phyloP scores from a whole-genome alignment of 2,113 vertebrate species.

The Percina caprodes region DNA sequence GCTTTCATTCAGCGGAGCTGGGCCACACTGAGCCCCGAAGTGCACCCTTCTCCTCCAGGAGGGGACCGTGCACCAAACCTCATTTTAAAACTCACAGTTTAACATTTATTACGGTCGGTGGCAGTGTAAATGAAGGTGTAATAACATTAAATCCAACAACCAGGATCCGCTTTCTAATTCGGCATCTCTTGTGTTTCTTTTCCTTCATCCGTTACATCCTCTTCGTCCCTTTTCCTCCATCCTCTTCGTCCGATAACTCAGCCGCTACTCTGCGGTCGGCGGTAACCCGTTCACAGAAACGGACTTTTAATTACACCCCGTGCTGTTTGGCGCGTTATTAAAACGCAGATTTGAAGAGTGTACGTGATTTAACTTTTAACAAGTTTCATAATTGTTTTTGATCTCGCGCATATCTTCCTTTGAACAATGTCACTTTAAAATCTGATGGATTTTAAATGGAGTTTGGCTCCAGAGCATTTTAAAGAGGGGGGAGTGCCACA shows the following conservation, averaged over 20 bases:
- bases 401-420: fast-evolving
- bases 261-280: too few species aligned
- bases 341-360: background rate
- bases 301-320: fast-evolving
- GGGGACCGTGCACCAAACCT: background rate
- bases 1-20: conserved; percentile 31
- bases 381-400: fast-evolving
- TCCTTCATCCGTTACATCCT: background rate
- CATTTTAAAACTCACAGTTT: conserved; percentile 4
- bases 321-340: background rate
- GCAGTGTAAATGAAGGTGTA: fast-evolving
- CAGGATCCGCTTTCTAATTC: background rate
- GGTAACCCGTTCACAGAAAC: background rate
- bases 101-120: background rate
- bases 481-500: background rate
- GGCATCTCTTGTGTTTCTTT: background rate
- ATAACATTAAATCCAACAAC: fast-evolving
- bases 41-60: background rate
- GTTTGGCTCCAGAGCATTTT: background rate
- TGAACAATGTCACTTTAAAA: background rate
- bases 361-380: fast-evolving
- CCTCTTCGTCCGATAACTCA: too few species aligned
- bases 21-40: conserved; percentile 28
- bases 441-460: background rate
- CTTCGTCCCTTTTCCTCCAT: background rate